phyloP scores from a whole-genome alignment of 1,140 invertebrate genomes.

The Portunus trituberculatus region DNA sequence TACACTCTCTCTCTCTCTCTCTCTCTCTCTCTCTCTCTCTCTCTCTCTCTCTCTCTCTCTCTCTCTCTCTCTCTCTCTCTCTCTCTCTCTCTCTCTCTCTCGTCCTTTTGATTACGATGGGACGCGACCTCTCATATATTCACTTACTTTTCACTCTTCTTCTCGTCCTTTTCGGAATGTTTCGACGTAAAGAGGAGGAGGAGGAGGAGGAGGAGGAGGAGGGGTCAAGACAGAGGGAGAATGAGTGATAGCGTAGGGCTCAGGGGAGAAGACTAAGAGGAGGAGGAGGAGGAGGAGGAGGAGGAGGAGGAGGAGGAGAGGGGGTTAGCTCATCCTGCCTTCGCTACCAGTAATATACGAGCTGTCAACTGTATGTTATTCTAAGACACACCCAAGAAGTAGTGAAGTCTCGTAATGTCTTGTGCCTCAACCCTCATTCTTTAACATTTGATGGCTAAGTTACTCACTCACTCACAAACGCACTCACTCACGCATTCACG shows the following conservation, averaged over 20 bases:
- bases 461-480: too few species aligned
- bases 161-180: background rate
- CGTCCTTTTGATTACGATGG: background rate
- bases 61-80: background rate
- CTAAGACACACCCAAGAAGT: too few species aligned
- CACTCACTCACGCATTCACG: too few species aligned
- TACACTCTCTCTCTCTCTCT: too few species aligned
- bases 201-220: constrained; percentile 16
- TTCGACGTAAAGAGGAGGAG: background rate
- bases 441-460: too few species aligned
- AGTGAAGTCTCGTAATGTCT: too few species aligned
- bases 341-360: too few species aligned
- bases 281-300: background rate
- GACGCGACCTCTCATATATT: background rate
- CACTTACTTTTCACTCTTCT: background rate
- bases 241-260: background rate
- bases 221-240: background rate
- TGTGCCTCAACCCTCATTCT: too few species aligned
- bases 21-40: too few species aligned
- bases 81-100: background rate
- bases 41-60: too few species aligned
- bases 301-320: background rate
- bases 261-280: background rate
- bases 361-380: too few species aligned
- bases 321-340: background rate